These are phyloP conservation scores for Paramormyrops kingsleyae DNA, from an alignment of 2,113 vertebrate species.

Conservation along the genomic window DNA sequence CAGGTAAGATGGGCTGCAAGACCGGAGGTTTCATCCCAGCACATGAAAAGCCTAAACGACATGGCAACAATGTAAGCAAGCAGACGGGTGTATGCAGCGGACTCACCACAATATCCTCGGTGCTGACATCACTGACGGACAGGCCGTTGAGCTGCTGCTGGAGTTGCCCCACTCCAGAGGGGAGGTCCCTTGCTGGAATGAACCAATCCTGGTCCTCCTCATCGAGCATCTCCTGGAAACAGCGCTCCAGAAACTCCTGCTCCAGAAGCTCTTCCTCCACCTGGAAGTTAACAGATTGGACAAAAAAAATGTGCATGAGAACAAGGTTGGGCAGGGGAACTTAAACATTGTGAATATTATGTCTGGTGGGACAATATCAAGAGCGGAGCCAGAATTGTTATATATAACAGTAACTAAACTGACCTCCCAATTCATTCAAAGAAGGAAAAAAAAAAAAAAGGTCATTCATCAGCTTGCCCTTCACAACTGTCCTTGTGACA, in stretches of 20 bases:
- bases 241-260: conserved; percentile 94
- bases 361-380: background rate
- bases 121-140: conserved; percentile 63
- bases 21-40: background rate
- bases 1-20: background rate
- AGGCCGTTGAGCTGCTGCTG: conserved; percentile 90
- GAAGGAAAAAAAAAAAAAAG: too few relatives aligned
- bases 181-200: conserved; percentile 87
- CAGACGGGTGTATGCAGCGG: background rate
- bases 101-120: conserved; percentile 89
- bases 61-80: background rate
- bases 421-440: too few relatives aligned
- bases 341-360: background rate
- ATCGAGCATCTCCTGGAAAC: conserved; percentile 98
- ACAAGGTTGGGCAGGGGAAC: background rate
- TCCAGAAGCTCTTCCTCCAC: conserved; percentile 95
- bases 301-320: too few relatives aligned
- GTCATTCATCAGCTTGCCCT: too few relatives aligned
- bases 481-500: background rate
- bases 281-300: conserved; percentile 47
- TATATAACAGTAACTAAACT: too few relatives aligned
- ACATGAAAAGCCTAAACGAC: background rate
- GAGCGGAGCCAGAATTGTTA: background rate
- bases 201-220: conserved; percentile 98
- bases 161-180: conserved; percentile 78